phyloP scores from a whole-genome alignment of 2,888 invertebrate species.

The Oxyscelio sp. region DNA sequence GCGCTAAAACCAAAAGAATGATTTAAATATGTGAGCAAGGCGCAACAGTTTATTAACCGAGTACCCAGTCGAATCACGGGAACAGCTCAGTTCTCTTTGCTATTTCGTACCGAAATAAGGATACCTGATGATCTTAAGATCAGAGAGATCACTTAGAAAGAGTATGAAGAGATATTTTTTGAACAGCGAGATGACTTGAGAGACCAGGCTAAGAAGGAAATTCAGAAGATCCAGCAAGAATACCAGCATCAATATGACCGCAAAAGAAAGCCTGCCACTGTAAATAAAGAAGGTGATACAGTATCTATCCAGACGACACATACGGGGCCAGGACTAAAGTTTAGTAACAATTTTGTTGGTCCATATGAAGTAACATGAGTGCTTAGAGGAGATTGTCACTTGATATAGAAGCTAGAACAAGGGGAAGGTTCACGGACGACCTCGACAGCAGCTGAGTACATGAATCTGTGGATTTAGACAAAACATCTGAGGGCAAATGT shows the following conservation, averaged over 20 bases:
- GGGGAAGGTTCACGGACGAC: constrained; percentile 5
- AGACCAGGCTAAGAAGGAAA: neutral
- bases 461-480: too few relatives aligned
- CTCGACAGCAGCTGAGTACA: too few relatives aligned
- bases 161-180: neutral
- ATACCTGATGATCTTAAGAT: too few relatives aligned
- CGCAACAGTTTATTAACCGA: too few relatives aligned
- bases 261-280: neutral
- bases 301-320: constrained; percentile 11
- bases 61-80: too few relatives aligned
- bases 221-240: neutral
- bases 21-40: neutral
- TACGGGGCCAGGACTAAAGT: constrained; percentile 1
- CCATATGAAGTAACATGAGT: neutral
- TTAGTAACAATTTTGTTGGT: neutral
- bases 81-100: too few relatives aligned
- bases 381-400: neutral
- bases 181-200: neutral
- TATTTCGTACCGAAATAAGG: too few relatives aligned
- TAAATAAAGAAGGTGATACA: neutral
- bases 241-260: neutral
- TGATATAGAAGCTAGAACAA: neutral
- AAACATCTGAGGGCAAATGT: too few relatives aligned
- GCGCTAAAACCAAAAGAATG: neutral
- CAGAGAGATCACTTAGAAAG: neutral